These are phyloP conservation scores for Ferrisia virgata DNA, from an alignment of 2,888 invertebrate genomes.

Conservation along the genomic window DNA sequence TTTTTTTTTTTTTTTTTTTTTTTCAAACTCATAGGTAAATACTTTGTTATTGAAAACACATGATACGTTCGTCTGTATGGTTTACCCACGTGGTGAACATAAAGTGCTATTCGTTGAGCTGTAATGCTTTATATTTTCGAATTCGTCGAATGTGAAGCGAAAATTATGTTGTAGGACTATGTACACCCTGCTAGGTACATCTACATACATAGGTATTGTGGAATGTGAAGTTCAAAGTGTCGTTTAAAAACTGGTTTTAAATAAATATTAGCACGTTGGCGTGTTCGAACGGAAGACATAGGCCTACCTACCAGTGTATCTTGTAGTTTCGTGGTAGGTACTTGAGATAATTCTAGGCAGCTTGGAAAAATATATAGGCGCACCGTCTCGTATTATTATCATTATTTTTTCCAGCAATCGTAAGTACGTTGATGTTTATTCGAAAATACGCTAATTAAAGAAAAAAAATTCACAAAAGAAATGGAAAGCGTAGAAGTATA, in stretches of 20 bases:
- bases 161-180: neutral
- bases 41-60: no score
- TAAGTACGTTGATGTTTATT: neutral
- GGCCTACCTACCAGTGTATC: neutral
- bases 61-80: no score
- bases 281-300: neutral
- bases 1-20: no score
- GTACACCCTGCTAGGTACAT: no score
- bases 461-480: neutral
- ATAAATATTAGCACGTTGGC: neutral
- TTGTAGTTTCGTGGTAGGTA: neutral
- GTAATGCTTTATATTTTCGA: neutral
- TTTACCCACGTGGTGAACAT: neutral
- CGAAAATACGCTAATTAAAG: neutral
- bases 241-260: constrained; percentile 1
- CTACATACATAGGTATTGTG: neutral
- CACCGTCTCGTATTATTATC: neutral
- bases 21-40: no score
- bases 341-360: neutral
- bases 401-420: neutral
- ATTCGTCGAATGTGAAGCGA: neutral
- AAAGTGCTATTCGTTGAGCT: neutral
- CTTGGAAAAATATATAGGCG: neutral
- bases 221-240: constrained; percentile 1
- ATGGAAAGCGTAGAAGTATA: neutral